These are phyloP conservation scores for Solenopsis invicta DNA, from an alignment of 1,140 invertebrate species.

Conservation along the genomic window DNA sequence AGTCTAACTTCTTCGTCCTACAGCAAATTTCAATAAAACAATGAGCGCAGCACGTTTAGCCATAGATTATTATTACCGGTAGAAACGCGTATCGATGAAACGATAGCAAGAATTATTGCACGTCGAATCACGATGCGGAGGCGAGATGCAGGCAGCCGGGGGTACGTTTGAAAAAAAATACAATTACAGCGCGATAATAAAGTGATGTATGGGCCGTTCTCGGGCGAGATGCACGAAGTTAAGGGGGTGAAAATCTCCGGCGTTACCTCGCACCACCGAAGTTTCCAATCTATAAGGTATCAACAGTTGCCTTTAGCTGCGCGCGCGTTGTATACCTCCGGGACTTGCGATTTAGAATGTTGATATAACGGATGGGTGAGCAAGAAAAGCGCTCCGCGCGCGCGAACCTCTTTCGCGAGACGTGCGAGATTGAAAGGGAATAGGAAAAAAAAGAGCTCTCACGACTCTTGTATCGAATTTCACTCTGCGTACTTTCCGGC, in stretches of 20 bases:
- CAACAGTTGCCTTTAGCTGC: conserved; percentile 60
- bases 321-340: conserved; percentile 58
- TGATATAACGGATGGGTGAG: conserved; percentile 72
- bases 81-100: conserved; percentile 45
- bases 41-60: conserved; percentile 9
- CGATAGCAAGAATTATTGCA: conserved; percentile 58
- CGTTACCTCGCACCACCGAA: conserved; percentile 55
- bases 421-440: conserved; percentile 59
- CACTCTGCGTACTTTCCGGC: conserved; percentile 35
- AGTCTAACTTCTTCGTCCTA: conserved; percentile 11
- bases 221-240: conserved; percentile 44
- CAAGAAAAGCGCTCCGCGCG: conserved; percentile 70
- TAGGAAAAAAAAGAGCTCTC: conserved; percentile 17
- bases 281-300: conserved; percentile 64
- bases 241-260: conserved; percentile 44
- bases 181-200: conserved; percentile 60
- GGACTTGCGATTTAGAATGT: conserved; percentile 65
- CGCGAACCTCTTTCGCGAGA: conserved; percentile 38
- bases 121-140: conserved; percentile 46
- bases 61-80: conserved; percentile 47
- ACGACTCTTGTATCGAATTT: conserved; percentile 48
- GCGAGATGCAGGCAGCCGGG: conserved; percentile 29
- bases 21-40: conserved; percentile 53
- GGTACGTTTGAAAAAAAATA: conserved; percentile 44
- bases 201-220: conserved; percentile 40